Conservation (phyloP, 2,797 vertebrate species). For the Poeciliopsis paucimaculata region DNA sequence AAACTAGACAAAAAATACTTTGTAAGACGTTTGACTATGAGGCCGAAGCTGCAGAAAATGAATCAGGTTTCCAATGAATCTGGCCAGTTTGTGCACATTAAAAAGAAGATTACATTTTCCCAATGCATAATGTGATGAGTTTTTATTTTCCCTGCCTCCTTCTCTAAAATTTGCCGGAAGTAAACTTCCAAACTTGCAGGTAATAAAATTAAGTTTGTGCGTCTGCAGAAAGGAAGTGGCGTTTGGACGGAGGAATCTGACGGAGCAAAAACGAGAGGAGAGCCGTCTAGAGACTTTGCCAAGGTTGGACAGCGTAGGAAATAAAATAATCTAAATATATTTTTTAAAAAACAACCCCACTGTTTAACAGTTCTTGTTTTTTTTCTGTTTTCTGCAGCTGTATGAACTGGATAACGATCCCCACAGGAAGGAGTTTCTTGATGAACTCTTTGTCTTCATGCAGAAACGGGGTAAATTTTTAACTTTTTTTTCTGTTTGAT, state of each 20-base stretch:
- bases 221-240: slow-evolving; percentile 76
- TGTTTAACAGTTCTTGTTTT: not conserved
- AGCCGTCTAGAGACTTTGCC: slow-evolving; percentile 96
- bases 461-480: slow-evolving; percentile 88
- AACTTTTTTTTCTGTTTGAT: not conserved
- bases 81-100: not conserved
- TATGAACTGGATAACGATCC: slow-evolving; percentile 94
- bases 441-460: slow-evolving; percentile 96
- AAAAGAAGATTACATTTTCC: not conserved
- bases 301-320: slow-evolving; percentile 83
- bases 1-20: too few relatives aligned
- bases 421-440: slow-evolving; percentile 94
- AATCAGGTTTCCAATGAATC: not conserved
- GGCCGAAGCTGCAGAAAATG: not conserved
- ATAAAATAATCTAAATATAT: slow-evolving; percentile 1
- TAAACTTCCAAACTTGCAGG: not conserved
- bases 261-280: slow-evolving; percentile 84
- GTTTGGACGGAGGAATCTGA: slow-evolving; percentile 91
- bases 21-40: not conserved
- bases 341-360: not conserved
- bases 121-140: too few relatives aligned
- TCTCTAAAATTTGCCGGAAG: not conserved
- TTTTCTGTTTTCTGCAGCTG: slow-evolving; percentile 76
- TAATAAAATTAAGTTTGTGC: slow-evolving; percentile 1
- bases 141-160: not conserved